Evolutionary conservation across 2,113 vertebrate genomes (phyloP), one percentile per base, ranked within the genome.

Genomic region (Dromaius novaehollandiae): DNA sequence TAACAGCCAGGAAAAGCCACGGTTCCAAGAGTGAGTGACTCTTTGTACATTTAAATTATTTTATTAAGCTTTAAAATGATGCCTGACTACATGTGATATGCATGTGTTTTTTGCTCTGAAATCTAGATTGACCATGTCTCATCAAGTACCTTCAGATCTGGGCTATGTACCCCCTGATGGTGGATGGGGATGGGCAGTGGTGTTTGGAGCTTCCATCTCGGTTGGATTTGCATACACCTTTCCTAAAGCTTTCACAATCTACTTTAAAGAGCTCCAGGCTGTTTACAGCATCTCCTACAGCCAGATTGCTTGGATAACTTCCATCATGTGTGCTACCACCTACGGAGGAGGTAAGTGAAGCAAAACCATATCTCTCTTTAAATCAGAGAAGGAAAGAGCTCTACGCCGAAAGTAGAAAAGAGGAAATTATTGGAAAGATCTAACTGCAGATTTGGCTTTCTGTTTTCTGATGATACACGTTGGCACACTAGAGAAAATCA

Each of bases 151-250:
- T 32, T 89, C 91, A 14, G 95, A 92, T 48, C 76, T 96, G 96
- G 95, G 61, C 73, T 90, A 93, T 13, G 92, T 94, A 14, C 98
- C 98, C 73, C 98, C 98, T 4, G 99, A 99, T 3, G 98, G 99
- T 0, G 98, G 99, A n/a, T 99, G 99, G 99, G 99, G 99, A 7
- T 99, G 99, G 99, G 96, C 98, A 19, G 98, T 99, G 73, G 98
- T 99, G 26, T 75, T 99, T 0, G 99, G 98, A 50, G 98, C 99
- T 71, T 99, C 98, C 86, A 98, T 99, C 87, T 99, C 99, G 2
- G 98, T 99, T 38, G 99, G 99, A 20, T 99, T 99, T 88, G 98
- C 99, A 7, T 99, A 98, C 32, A 95, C 98, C 20, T 98, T 98
- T 4, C 98, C 98, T 36, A 99, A 99, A 97, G 98, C 98, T 53